Base-by-base conservation (phyloP, 2,888 invertebrate genomes). In the Drosophila mettleri region DNA sequence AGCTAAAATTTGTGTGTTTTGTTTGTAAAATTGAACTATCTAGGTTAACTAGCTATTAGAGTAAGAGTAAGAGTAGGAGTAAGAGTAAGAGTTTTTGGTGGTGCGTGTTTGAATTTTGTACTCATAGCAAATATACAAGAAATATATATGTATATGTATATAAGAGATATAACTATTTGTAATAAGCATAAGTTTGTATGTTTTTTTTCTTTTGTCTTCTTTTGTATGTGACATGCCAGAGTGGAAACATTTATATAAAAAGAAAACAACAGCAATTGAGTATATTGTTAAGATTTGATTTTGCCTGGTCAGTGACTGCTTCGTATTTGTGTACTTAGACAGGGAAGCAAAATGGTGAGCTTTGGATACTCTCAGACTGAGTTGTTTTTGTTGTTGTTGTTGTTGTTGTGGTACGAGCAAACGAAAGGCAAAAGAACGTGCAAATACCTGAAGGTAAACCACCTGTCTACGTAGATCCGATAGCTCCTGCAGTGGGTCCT, bases 381-480 rank as follows among this genome's bases (percentile, higher is more conserved):
- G 63, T 46, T 49, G 41, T 39, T 46, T 46, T 38, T 45, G n/a
- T n/a, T n/a, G n/a, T n/a, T n/a, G n/a, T n/a, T n/a, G n/a, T n/a
- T n/a, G n/a, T 51, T 18, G 18, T 41, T 16, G 16, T 31, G 27
- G 38, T 36, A 49, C 87, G 84, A 86, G 85, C 83, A 82, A 86
- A 85, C 87, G 67, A 87, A 81, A 86, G 68, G 82, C 84, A 90
- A 88, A 43, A 49, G 48, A 74, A 72, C 75, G 75, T 75, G 75
- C 75, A 75, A 77, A 75, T 92, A 94, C 96, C 94, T 96, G 96
- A 91, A 96, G 93, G 93, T 95, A 96, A 91, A 96, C 93, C 90
- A 96, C 95, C 93, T 97, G 97, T 85, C 96, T 94, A 77, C 95
- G 94, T 93, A 97, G 94, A 93, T 97, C 97, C 38, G 95, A 94